Conservation (phyloP, 1,140 invertebrate genomes). For the Atta texana region DNA sequence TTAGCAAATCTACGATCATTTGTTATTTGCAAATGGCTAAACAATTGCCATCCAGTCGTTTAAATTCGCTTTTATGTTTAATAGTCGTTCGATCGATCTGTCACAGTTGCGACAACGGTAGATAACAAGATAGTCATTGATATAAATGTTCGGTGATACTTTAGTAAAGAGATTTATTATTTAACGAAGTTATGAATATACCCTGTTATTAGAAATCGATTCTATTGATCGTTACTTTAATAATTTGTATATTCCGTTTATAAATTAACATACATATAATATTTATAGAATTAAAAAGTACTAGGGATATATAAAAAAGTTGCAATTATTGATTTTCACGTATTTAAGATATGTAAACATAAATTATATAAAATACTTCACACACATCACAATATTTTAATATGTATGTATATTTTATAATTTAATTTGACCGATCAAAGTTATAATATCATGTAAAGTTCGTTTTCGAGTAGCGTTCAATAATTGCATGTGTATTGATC, state of each 20-base stretch:
- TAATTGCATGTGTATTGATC: background rate
- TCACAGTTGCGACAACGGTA: background rate
- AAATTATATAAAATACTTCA: background rate
- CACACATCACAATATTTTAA: background rate
- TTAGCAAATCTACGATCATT: background rate
- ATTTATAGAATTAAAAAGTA: background rate
- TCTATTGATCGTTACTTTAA: background rate
- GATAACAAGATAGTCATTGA: constrained; percentile 15
- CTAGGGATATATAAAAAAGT: background rate
- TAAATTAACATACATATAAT: background rate
- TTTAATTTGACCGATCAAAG: background rate
- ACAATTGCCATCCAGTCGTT: constrained; percentile 1
- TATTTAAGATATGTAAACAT: background rate
- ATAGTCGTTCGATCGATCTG: constrained; percentile 18
- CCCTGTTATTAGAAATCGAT: constrained; percentile 34
- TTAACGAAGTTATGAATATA: constrained; percentile 16
- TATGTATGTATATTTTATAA: background rate
- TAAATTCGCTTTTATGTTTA: constrained; percentile 55
- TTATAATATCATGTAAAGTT: background rate
- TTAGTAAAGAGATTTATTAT: constrained; percentile 21
- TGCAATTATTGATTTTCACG: background rate
- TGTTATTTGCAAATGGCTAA: constrained; percentile 34
- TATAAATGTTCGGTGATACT: background rate
- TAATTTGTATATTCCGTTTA: constrained; percentile 15
- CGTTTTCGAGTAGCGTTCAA: background rate